Evolutionary conservation across 2,888 invertebrate species (phyloP), one percentile per base, ranked within the genome.

Genomic region (Polydrusus cervinus): DNA sequence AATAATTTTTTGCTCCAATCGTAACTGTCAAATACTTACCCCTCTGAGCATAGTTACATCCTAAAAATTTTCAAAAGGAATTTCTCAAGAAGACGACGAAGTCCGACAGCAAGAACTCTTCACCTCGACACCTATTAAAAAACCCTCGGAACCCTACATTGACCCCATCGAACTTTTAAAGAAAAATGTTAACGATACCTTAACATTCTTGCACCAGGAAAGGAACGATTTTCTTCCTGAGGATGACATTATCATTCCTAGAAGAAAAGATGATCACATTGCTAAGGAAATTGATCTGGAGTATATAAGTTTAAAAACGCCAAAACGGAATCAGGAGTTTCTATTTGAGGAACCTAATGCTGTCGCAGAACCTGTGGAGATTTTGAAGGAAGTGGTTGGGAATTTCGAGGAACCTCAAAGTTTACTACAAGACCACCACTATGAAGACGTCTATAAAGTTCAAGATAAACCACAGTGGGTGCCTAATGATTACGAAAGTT

Each of bases 191-290:
- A 84, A 81, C 76, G 86, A 87, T 76, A 87, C 87, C 3, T 80
- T 87, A 45, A 85, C 86, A 13, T 87, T 87, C 78, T 81, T 87
- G 38, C 87, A 87, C 77, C 86, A 87, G 78, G 87, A 87, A 81
- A 81, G 87, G 18, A 87, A 87, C 78, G 87, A 87, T 78, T 87
- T 87, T 76, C 79, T 87, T 64, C 86, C 87, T 3, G 80, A 85
- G 60, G 87, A 87, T 16, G 87, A 87, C 75, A 82, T 86, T 68
- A 85, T 87, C 40, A 86, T 87, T 53, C 87, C 87, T 3, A 85
- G 83, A 68, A 80, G 87, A 66, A 87, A 87, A 79, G 86, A 87
- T 64, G 87, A 87, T 78, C 87, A 87, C 75, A 83, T 87, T 18
- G 80, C 86, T 5, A 81, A 83, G 66, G 78, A 82, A 72, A 87